Base-by-base conservation (phyloP, 2,113 vertebrate species). In the Thunnus maccoyii region DNA sequence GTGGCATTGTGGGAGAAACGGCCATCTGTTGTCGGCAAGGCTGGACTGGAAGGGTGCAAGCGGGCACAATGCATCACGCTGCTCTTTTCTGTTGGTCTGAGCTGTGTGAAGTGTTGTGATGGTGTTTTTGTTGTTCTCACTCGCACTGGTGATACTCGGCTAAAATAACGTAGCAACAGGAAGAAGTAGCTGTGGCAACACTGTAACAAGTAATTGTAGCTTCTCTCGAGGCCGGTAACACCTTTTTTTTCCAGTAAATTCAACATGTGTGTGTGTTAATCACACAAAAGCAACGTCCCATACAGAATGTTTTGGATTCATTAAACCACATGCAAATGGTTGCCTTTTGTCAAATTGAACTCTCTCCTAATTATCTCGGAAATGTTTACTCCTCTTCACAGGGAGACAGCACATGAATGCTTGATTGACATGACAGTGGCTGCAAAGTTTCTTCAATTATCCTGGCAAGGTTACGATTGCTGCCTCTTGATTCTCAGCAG, bases 381-480 rank as follows among this genome's bases (percentile, higher is more conserved):
- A 81, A 50, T 87, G 68, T 91, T 87, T 83, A 83, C 76, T 66
- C 78, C 22, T 80, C 73, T 68, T 86, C 82, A 75, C 73, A 50
- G 78, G 69, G 71, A 84, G 83, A 90, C 74, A 74, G 78, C 83
- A 76, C 83, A 79, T 60, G 78, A 83, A 89, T 83, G 79, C 72
- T 83, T 91, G 89, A 90, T 85, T 86, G 90, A 91, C 88, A 71
- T 66, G 76, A 78, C 86, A 81, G 86, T 86, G 88, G 79, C 81
- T 83, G 86, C 84, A 83, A 91, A 90, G 89, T 93, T 88, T 91
- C 78, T 80, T 86, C 91, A 92, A 91, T 93, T 93, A 93, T 90
- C 88, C 78, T 86, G 89, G 89, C 90, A 75, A 89, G 85, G 87
- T 90, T 91, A 88, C 86, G 73, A 84, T 78, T 77, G 77, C 92